Evolutionary conservation across 1,140 invertebrate species (phyloP).

Genomic region (Phortica variegata): DNA sequence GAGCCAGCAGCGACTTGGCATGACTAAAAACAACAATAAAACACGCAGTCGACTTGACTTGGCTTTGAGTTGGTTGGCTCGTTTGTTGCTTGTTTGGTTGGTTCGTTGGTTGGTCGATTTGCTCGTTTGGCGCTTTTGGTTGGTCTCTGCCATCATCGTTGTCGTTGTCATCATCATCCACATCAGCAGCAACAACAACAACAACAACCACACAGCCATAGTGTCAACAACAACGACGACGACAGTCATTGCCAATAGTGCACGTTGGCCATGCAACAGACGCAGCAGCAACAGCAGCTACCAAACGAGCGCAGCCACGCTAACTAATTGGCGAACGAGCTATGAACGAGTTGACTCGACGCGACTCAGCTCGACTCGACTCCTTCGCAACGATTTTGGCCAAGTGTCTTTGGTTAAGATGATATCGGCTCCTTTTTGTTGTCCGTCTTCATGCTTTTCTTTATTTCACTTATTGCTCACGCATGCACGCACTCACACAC

Average conservation of each 20-base stretch:
- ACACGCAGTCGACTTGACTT: slow-evolving; percentile 22
- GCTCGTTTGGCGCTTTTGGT: neutral
- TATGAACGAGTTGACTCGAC: slow-evolving; percentile 3
- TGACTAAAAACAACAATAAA: slow-evolving; percentile 38
- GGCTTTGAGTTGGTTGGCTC: slow-evolving; percentile 12
- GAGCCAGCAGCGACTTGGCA: slow-evolving; percentile 27
- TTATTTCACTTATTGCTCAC: slow-evolving; percentile 3
- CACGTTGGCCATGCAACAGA: slow-evolving; percentile 18
- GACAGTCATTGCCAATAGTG: slow-evolving; percentile 43
- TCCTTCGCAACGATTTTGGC: neutral
- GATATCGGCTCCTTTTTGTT: slow-evolving; percentile 14
- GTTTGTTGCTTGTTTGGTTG: slow-evolving; percentile 33
- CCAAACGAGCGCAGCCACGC: slow-evolving; percentile 17
- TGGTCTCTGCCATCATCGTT: neutral
- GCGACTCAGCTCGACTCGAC: slow-evolving; percentile 15
- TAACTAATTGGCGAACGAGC: slow-evolving; percentile 33
- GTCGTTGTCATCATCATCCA: neutral
- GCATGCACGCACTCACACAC: slow-evolving; percentile 24
- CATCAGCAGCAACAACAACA: slow-evolving; percentile 17
- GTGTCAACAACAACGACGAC: neutral
- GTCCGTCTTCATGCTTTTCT: neutral
- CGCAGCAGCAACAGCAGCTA: slow-evolving; percentile 17
- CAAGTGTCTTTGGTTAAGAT: slow-evolving; percentile 14
- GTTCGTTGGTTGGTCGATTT: neutral
- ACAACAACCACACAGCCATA: neutral